Conservation (phyloP, 2,888 invertebrate genomes). For the Eudasyphora cyanicolor region DNA sequence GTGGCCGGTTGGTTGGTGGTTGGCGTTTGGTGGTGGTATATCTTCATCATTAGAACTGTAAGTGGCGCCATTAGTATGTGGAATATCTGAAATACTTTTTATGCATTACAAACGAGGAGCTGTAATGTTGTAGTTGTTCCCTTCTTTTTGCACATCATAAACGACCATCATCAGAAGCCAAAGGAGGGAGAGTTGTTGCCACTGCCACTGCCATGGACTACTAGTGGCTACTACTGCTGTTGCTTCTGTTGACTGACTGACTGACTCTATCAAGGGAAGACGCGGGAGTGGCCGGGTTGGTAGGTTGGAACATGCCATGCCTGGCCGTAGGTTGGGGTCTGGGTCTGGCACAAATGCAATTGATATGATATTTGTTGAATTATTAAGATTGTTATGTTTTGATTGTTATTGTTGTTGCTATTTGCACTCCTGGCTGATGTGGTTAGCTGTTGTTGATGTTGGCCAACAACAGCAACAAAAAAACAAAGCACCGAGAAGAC, state of each 20-base stretch:
- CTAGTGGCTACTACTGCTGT: conserved; percentile 24
- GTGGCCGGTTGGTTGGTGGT: neutral
- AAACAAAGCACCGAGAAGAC: neutral
- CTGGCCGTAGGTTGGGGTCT: conserved; percentile 1
- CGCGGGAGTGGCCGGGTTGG: neutral
- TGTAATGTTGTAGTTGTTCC: conserved; percentile 14
- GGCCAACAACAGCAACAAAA: conserved; percentile 21
- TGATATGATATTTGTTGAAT: conserved; percentile 57
- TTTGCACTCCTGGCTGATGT: conserved; percentile 30
- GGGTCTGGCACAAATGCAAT: conserved; percentile 41
- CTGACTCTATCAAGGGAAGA: too few species aligned
- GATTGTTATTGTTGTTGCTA: conserved; percentile 31
- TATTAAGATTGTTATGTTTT: conserved; percentile 49
- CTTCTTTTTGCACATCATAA: conserved; percentile 57
- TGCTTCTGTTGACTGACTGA: conserved; percentile 15
- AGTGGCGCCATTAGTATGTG: conserved; percentile 64
- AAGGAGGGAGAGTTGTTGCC: neutral
- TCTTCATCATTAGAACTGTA: conserved; percentile 60
- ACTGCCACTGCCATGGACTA: neutral
- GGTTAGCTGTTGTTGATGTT: conserved; percentile 32
- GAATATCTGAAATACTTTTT: conserved; percentile 59
- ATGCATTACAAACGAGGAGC: conserved; percentile 62
- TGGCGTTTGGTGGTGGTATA: too few species aligned
- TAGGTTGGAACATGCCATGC: neutral
- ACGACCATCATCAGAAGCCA: conserved; percentile 16